These are phyloP conservation scores for Momotus momota DNA, from an alignment of 2,797 vertebrate genomes.

Conservation along the genomic window DNA sequence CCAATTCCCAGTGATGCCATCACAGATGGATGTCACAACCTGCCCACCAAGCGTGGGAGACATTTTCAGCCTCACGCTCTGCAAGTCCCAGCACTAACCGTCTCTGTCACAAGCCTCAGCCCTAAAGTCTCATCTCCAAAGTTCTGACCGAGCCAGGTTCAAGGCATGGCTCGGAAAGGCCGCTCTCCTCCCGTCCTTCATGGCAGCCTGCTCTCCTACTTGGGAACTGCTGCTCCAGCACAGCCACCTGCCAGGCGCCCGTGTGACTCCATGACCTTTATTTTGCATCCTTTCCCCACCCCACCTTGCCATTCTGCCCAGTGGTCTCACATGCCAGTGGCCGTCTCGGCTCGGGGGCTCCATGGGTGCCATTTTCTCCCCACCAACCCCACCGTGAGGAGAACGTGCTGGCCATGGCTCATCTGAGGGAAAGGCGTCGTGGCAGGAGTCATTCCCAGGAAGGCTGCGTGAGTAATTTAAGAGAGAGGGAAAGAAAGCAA, in stretches of 20 bases:
- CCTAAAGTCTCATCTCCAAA: background rate
- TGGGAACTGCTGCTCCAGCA: background rate
- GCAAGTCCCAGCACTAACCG: background rate
- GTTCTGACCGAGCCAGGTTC: background rate
- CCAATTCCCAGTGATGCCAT: fast-evolving
- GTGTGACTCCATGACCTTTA: fast-evolving
- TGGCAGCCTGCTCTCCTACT: background rate
- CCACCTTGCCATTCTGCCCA: fast-evolving
- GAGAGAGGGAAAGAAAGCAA: constrained; percentile 3
- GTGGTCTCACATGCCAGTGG: fast-evolving
- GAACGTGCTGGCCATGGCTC: background rate
- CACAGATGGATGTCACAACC: background rate
- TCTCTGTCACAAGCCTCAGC: background rate
- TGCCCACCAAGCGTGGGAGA: background rate
- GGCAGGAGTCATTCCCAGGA: background rate
- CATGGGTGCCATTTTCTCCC: background rate
- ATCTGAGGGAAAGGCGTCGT: background rate
- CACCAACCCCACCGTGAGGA: fast-evolving
- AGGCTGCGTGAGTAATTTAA: background rate
- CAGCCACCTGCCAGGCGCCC: background rate
- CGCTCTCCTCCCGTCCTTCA: background rate
- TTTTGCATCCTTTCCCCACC: background rate
- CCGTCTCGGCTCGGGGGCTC: background rate
- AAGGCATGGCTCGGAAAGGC: background rate
- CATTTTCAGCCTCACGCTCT: fast-evolving